phyloP scores from a whole-genome alignment of 1,140 invertebrate species.

The Sitodiplosis mosellana region DNA sequence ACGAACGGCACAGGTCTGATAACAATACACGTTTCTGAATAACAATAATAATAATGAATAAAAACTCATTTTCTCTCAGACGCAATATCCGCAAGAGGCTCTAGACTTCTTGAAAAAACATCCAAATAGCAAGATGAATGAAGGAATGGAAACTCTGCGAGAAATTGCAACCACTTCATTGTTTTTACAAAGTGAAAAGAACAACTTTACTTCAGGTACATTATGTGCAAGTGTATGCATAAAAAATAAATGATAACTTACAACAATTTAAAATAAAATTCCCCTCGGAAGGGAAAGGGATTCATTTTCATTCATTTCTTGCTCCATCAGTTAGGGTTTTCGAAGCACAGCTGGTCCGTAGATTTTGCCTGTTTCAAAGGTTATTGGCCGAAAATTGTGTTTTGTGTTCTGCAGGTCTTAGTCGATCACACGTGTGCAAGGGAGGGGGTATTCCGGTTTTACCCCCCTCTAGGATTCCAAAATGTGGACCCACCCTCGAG shows the following conservation, averaged over 20 bases:
- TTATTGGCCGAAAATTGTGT: neutral
- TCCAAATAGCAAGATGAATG: neutral
- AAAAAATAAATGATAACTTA: slow-evolving; percentile 16
- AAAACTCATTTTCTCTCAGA: neutral
- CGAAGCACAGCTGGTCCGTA: neutral
- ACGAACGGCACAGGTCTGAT: slow-evolving; percentile 9
- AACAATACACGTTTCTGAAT: neutral
- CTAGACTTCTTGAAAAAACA: neutral
- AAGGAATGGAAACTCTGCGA: slow-evolving; percentile 23
- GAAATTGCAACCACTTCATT: slow-evolving; percentile 25
- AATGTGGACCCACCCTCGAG: too few species aligned
- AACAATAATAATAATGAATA: too few species aligned
- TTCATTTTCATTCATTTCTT: neutral
- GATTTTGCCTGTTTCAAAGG: neutral
- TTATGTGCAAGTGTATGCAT: slow-evolving; percentile 24
- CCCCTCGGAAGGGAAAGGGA: neutral
- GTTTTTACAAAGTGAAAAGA: slow-evolving; percentile 24
- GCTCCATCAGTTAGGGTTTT: neutral
- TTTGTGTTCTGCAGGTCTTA: neutral
- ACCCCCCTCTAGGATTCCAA: too few species aligned
- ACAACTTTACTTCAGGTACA: slow-evolving; percentile 6
- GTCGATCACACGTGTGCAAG: too few species aligned
- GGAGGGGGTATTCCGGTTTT: too few species aligned
- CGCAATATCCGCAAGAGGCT: neutral
- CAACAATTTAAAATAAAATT: neutral